phyloP scores from a whole-genome alignment of 53 echinoderm and acorn worm species.

The Arbacia lixula region DNA sequence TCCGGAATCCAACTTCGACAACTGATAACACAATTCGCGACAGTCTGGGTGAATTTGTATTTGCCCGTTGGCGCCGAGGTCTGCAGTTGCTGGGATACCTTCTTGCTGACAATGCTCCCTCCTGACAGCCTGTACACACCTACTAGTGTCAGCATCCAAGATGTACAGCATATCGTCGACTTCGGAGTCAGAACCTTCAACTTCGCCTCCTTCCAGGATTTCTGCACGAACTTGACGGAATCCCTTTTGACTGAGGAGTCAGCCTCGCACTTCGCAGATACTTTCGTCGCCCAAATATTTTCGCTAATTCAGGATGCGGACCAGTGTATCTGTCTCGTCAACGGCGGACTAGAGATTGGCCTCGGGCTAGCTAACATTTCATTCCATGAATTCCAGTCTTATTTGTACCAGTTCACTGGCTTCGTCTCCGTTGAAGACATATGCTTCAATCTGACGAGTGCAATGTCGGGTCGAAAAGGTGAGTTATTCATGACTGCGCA shows the following conservation, averaged over 20 bases:
- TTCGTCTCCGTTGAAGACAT: not conserved
- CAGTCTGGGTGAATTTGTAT: not conserved
- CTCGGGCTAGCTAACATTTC: not conserved
- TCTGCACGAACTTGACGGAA: not conserved
- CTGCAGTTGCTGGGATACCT: conserved; percentile 31
- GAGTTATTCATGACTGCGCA: too few relatives aligned
- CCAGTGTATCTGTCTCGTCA: not conserved
- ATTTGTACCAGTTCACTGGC: conserved; percentile 6
- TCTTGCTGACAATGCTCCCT: not conserved
- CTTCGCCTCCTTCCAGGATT: not conserved
- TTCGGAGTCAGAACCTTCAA: not conserved
- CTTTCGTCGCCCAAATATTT: not conserved
- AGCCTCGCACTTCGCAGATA: too few relatives aligned
- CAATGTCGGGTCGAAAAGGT: not conserved
- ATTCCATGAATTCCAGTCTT: not conserved
- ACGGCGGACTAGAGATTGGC: not conserved
- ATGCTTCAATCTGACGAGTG: not conserved
- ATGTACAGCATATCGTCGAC: conserved; percentile 3
- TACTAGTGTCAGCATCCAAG: not conserved
- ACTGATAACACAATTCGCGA: not conserved
- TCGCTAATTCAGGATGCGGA: conserved; percentile 2
- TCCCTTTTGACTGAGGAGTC: not conserved
- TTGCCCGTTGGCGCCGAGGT: conserved; percentile 3
- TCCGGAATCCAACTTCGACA: not conserved
- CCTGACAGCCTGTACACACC: not conserved